Evolutionary conservation across 2,797 vertebrate genomes (phyloP).

Genomic region (Merluccius polli): DNA sequence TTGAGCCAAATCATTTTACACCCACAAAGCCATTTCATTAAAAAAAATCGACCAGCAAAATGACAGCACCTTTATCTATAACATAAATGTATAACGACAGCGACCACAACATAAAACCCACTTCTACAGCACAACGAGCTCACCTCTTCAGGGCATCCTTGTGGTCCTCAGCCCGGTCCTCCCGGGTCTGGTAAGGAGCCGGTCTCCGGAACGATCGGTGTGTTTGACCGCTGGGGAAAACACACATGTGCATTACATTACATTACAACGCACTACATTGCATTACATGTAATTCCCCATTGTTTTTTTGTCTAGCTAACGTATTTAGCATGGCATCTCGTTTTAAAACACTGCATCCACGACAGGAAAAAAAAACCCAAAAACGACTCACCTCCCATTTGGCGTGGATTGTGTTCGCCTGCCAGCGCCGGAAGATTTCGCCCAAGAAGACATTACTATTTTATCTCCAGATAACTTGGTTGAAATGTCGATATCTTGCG

Average conservation of each 20-base stretch:
- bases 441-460: conserved; percentile 71
- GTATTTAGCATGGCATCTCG: conserved; percentile 32
- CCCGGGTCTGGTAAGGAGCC: conserved; percentile 67
- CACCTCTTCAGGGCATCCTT: conserved; percentile 67
- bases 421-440: conserved; percentile 50
- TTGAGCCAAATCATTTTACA: neutral
- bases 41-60: neutral
- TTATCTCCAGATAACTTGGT: neutral
- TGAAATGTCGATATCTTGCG: neutral
- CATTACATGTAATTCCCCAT: neutral
- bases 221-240: conserved; percentile 56
- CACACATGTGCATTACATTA: neutral
- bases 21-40: neutral
- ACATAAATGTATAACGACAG: no score
- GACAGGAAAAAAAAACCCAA: conserved; percentile 22
- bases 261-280: neutral
- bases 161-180: conserved; percentile 66
- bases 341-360: conserved; percentile 36
- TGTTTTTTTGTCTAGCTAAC: neutral
- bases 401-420: conserved; percentile 58
- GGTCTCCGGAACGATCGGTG: conserved; percentile 66
- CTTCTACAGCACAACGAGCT: no score
- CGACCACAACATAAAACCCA: no score
- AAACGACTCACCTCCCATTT: conserved; percentile 69
- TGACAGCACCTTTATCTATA: neutral